Evolutionary conservation across 2,797 vertebrate species (phyloP).

Genomic region (Coendou prehensilis): DNA sequence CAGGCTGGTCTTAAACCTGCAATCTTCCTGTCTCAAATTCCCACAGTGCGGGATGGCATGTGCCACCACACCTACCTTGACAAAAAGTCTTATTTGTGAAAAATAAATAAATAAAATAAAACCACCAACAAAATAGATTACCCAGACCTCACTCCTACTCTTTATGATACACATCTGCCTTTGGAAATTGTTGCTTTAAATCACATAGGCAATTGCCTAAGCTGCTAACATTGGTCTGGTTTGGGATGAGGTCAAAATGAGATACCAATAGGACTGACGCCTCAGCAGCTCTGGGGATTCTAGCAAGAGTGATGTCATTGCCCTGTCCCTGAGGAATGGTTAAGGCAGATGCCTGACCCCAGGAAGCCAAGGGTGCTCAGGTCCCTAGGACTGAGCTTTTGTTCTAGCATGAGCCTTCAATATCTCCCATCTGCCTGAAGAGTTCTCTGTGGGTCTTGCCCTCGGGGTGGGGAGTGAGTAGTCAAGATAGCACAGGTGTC

Average conservation of each 20-base stretch:
- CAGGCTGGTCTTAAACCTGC: neutral
- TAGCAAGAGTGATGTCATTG: neutral
- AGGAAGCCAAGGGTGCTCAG: neutral
- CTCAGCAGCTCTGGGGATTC: neutral
- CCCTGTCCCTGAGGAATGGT: neutral
- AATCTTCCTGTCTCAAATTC: neutral
- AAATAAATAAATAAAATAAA: neutral
- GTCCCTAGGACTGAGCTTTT: neutral
- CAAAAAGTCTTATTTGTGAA: slow-evolving; percentile 6
- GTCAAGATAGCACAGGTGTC: neutral
- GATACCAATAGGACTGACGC: neutral
- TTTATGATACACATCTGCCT: neutral
- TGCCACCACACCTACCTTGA: neutral
- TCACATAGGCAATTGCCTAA: neutral
- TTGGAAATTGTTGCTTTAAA: neutral
- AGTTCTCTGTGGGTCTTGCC: neutral
- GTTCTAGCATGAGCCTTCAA: neutral
- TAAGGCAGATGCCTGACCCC: neutral
- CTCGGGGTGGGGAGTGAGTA: neutral
- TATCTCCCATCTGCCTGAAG: neutral
- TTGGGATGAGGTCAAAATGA: slow-evolving; percentile 18
- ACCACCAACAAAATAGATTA: neutral
- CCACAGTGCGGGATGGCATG: neutral
- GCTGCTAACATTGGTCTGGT: neutral
- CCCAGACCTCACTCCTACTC: neutral